A percentile compares a stretch with the other conserved stretches of the same genome.
Evolutionary conservation across 2,113 vertebrate genomes (phyloP).

Genomic region (Ranitomeya variabilis): DNA sequence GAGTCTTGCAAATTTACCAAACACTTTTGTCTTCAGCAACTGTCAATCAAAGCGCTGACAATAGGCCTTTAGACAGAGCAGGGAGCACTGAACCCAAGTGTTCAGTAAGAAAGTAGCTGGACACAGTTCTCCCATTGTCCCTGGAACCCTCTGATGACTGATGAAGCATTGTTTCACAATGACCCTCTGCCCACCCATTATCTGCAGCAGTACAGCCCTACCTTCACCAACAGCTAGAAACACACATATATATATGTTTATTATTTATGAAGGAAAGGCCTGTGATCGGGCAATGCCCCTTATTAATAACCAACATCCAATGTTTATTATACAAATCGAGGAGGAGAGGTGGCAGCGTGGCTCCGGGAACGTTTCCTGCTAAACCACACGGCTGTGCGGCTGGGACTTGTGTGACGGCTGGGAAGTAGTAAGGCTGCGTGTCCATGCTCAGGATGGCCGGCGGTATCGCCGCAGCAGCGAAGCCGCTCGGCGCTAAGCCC

Average conservation of each 20-base stretch:
- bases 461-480: too few species aligned
- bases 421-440: too few species aligned
- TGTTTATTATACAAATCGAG: not conserved
- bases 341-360: too few species aligned
- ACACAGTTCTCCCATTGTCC: conserved; percentile 28
- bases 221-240: conserved; percentile 8
- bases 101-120: not conserved
- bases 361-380: too few species aligned
- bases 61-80: not conserved
- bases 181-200: conserved; percentile 12
- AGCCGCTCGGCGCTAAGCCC: too few species aligned
- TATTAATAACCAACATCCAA: not conserved
- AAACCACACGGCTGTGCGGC: too few species aligned
- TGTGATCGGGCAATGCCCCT: not conserved
- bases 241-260: not conserved
- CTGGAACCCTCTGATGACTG: conserved; percentile 26
- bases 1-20: conserved; percentile 29
- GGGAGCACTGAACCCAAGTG: not conserved
- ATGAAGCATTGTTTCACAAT: conserved; percentile 17
- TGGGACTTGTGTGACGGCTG: too few species aligned
- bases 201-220: not conserved
- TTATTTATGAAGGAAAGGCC: not conserved
- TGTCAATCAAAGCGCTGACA: conserved; percentile 10
- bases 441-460: too few species aligned
- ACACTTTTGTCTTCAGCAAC: conserved; percentile 39